phyloP scores from a whole-genome alignment of 1,140 invertebrate genomes.

The Limonius californicus region DNA sequence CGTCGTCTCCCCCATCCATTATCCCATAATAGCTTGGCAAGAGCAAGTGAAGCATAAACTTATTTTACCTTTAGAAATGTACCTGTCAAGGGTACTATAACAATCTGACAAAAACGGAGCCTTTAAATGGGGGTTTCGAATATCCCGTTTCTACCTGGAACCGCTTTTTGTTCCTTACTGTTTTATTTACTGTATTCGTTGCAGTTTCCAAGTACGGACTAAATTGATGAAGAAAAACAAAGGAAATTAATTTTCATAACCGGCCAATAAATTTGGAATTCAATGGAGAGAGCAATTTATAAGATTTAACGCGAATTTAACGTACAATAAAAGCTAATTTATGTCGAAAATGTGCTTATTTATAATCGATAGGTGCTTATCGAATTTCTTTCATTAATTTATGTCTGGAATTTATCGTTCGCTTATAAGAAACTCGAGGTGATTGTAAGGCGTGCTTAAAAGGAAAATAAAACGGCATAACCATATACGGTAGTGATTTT shows the following conservation, averaged over 20 bases:
- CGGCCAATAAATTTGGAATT: neutral
- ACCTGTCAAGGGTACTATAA: constrained; percentile 16
- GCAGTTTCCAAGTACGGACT: too few species aligned
- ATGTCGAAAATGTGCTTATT: too few species aligned
- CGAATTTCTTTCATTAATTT: too few species aligned
- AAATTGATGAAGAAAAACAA: too few species aligned
- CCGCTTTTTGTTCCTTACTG: neutral
- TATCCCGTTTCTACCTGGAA: constrained; percentile 14
- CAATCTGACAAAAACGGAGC: neutral
- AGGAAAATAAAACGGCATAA: too few species aligned
- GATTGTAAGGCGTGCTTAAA: too few species aligned
- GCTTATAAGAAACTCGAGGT: too few species aligned
- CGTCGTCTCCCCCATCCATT: neutral
- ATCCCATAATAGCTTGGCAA: constrained; percentile 19
- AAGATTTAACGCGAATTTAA: too few species aligned
- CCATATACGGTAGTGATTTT: too few species aligned
- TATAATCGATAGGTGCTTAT: too few species aligned
- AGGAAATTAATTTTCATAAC: neutral
- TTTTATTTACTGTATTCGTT: neutral
- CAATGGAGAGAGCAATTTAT: neutral
- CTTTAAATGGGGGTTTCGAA: constrained; percentile 14
- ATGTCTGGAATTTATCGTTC: too few species aligned
- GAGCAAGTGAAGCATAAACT: constrained; percentile 22
- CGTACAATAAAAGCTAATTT: too few species aligned
- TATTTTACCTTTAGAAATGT: constrained; percentile 18